Base-by-base conservation (phyloP, 2,797 vertebrate species). In the Setipinna tenuifilis region DNA sequence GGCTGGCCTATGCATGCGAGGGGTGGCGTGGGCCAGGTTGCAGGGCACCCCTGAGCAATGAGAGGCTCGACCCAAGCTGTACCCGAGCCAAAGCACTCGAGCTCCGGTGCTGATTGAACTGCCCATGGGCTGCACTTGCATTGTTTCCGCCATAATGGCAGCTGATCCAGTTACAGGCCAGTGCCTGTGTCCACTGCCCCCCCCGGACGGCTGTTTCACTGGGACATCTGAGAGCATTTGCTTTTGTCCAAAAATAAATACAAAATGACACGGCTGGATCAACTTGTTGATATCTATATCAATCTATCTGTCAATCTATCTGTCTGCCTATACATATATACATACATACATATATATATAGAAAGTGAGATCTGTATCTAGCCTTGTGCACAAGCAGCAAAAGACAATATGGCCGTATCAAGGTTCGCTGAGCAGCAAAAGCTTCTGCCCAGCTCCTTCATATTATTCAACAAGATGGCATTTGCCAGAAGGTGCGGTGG, bases 181-280 rank as follows among this genome's bases (percentile, higher is more conserved):
- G 35, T 31, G 17, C 71, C 19, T 78, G 71, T 17, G 68, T 2
- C 16, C 17, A 44, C 35, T 44, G 16, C 1, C 17, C 71, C 71
- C 71, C 68, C 71, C 35, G 17, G 50, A 21, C 19, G 71, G 71
- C 71, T 78, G 71, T 78, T 78, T 35, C 23, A 2, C 9, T 41
- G 35, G 16, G 71, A 78, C 71, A 78, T 78, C 35, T 44, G 71
- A 78, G 31, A 78, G 28, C 68, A 75, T 78, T 35, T 44, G 71
- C 71, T 44, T 75, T 78, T 78, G 71, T 78, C 71, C 71, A 78
- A 78, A 78, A 78, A 41, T 41, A 78, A 78, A 78, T 78, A 78
- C 31, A 44, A 44, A 75, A 19, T 31, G 5, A 75, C 31, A 75
- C 25, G 28, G 25, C 25, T 71, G 58, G 17, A 21, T 59, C 50